Conservation (phyloP, 2,797 vertebrate genomes). For the Borostomias antarcticus region DNA sequence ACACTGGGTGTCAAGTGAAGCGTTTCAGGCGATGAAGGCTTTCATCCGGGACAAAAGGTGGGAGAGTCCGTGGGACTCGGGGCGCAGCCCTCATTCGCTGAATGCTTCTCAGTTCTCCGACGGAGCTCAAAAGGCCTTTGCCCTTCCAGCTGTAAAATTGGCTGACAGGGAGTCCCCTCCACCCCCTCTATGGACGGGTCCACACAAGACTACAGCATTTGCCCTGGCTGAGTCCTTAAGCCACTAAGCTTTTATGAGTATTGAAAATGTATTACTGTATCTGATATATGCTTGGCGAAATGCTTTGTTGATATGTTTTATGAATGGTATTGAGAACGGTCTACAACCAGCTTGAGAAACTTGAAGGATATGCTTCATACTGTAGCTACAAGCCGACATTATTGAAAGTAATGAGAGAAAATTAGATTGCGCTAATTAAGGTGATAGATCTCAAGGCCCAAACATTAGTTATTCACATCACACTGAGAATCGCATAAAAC, state of each 20-base stretch:
- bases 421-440: constrained; percentile 30
- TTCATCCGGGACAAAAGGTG: constrained; percentile 80
- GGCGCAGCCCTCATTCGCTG: constrained; percentile 66
- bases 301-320: background rate
- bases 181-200: constrained; percentile 62
- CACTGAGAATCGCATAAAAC: constrained; percentile 24
- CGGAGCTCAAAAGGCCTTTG: constrained; percentile 74
- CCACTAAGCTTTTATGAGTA: constrained; percentile 40
- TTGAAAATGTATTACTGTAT: constrained; percentile 18
- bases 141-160: constrained; percentile 82
- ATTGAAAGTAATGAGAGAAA: constrained; percentile 30
- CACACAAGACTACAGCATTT: constrained; percentile 70
- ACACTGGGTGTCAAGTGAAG: constrained; percentile 78
- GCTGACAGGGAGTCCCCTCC: constrained; percentile 71
- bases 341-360: no score
- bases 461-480: constrained; percentile 35
- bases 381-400: background rate
- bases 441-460: constrained; percentile 37
- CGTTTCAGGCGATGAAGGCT: constrained; percentile 73
- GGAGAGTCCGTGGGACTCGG: constrained; percentile 69
- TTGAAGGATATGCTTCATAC: constrained; percentile 1
- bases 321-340: no score
- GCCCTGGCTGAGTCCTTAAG: constrained; percentile 54
- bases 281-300: no score
- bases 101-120: constrained; percentile 75